These are phyloP conservation scores for Puma concolor DNA, from an alignment of 2,113 vertebrate species.

Conservation along the genomic window DNA sequence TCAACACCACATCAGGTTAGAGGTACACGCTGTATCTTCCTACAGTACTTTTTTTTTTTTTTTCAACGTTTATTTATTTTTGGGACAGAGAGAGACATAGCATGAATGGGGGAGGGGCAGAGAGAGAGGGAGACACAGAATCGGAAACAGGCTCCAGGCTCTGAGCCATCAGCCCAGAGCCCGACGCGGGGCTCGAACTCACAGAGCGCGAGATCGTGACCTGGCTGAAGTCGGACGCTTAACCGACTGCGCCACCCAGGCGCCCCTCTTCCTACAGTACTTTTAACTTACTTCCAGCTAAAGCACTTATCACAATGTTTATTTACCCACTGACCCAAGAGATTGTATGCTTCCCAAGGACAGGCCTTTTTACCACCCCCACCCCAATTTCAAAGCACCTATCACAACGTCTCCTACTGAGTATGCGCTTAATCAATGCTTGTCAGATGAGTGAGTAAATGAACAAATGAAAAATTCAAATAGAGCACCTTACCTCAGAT, in stretches of 20 bases:
- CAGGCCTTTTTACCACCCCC: fast-evolving
- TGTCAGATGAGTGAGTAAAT: background rate
- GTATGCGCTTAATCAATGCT: background rate
- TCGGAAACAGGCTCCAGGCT: too few relatives aligned
- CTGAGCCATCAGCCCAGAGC: too few relatives aligned
- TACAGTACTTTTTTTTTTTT: background rate
- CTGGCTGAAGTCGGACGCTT: too few relatives aligned
- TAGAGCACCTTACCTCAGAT: conserved; percentile 91
- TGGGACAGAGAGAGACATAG: too few relatives aligned
- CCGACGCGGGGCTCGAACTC: too few relatives aligned
- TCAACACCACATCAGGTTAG: background rate
- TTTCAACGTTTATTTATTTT: too few relatives aligned
- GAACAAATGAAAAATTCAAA: background rate
- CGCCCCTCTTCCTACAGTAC: background rate
- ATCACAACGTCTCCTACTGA: background rate
- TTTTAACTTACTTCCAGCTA: background rate
- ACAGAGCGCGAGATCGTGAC: too few relatives aligned
- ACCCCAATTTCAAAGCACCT: background rate
- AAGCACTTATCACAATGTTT: background rate
- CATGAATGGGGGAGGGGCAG: too few relatives aligned
- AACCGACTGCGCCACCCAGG: too few relatives aligned
- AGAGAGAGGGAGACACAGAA: too few relatives aligned
- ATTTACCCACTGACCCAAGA: background rate
- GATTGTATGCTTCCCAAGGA: background rate
- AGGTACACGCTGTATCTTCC: background rate